phyloP scores from a whole-genome alignment of 2,888 invertebrate species.

The Nephrotoma flavescens region DNA sequence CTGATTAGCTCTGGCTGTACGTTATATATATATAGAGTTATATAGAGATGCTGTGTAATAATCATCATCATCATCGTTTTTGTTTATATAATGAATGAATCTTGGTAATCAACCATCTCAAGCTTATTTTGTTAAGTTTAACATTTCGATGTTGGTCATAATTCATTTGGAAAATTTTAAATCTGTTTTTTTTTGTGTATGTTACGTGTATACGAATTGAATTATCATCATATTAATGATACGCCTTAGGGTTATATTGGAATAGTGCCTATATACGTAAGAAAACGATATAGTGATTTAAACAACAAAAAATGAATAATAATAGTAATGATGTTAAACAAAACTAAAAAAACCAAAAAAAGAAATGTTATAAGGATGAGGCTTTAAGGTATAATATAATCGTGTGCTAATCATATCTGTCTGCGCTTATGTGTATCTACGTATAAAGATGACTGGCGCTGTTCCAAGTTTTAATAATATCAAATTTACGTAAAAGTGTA shows the following conservation, averaged over 20 bases:
- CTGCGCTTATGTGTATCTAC: neutral
- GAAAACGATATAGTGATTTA: neutral
- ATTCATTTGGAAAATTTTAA: neutral
- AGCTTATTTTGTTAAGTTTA: neutral
- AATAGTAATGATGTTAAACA: neutral
- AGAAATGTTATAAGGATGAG: neutral
- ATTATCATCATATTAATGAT: neutral
- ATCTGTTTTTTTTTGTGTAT: neutral
- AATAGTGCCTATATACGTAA: neutral
- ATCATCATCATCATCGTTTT: neutral
- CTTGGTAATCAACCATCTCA: neutral
- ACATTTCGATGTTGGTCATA: neutral
- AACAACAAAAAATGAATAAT: neutral
- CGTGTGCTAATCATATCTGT: neutral
- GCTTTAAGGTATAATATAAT: neutral
- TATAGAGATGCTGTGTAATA: neutral
- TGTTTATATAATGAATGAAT: neutral
- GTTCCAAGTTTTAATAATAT: neutral
- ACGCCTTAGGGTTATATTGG: neutral
- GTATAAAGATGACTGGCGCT: neutral
- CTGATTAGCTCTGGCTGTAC: neutral
- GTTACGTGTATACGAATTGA: neutral
- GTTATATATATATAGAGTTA: neutral
- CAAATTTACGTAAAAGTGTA: neutral
- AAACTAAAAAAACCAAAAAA: neutral